Base-by-base conservation (phyloP, 2,113 vertebrate genomes). In the Lepidothrix coronata region DNA sequence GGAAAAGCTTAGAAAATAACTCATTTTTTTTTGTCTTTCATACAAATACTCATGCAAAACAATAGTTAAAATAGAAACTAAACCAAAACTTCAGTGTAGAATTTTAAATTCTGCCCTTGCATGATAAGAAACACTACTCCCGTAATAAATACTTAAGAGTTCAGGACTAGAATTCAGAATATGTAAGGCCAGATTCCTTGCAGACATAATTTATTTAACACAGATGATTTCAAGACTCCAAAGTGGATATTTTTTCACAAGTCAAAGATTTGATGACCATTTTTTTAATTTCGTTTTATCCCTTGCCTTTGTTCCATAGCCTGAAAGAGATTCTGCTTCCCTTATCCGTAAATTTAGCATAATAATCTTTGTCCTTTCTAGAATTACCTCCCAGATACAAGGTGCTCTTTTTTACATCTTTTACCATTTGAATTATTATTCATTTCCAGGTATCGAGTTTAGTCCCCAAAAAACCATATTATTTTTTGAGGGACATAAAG, bases 391-490 rank as follows among this genome's bases (percentile, higher is more conserved):
- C 39, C 39, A 49, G 66, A 65, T 66, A 85, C 22, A 65, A 91
- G 72, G 73, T 78, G 49, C 5, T 93, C 16, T 81, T 91, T 61
- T 95, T 96, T 63, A 57, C 20, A 73, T 75, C 43, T n/a, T 70
- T 88, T 91, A 27, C 19, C 23, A 25, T 78, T 83, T 55, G 91
- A 91, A 82, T 71, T 12, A 17, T 58, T 82, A 83, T 59, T 72
- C 41, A 80, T 89, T 67, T 76, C 79, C 25, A 8, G 33, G 3
- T 51, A 57, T 41, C 65, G 33, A 23, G 8, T 71, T 54, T 48
- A 91, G 10, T 10, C 4, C 6, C 6, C 17, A 5, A 0, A 21
- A 51, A 55, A 55, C 1, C 8, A 37, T 16, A 57, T 2, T 41
- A 3, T 43, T 72, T 92, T 91, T 74, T 71, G 76, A 76, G 33